phyloP scores from a whole-genome alignment of 2,113 vertebrate species.

The Callorhinus ursinus region DNA sequence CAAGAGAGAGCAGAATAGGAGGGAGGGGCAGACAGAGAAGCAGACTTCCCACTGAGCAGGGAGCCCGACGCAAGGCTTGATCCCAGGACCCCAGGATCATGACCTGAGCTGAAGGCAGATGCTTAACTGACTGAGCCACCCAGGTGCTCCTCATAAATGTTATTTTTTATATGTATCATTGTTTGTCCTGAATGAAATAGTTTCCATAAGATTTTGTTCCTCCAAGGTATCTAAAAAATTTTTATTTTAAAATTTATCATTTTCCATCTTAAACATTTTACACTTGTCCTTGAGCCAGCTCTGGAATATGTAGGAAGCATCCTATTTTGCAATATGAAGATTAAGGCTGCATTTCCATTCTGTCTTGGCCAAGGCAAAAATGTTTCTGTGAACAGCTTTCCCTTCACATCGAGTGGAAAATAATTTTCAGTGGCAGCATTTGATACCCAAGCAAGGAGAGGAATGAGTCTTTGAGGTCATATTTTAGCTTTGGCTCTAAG shows the following conservation, averaged over 20 bases:
- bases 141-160: neutral
- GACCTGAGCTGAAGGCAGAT: neutral
- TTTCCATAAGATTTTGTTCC: constrained; percentile 38
- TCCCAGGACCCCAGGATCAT: neutral
- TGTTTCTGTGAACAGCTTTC: constrained; percentile 5
- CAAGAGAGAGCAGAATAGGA: too few relatives aligned
- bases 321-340: neutral
- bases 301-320: neutral
- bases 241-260: constrained; percentile 27
- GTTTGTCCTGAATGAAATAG: constrained; percentile 52
- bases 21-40: neutral
- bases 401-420: neutral
- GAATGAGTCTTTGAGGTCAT: neutral
- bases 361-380: neutral
- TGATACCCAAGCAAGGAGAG: neutral
- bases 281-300: neutral
- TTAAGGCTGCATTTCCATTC: neutral
- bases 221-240: constrained; percentile 19
- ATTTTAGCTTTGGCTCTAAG: constrained; percentile 51
- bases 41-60: neutral
- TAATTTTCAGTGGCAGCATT: neutral
- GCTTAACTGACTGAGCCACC: neutral
- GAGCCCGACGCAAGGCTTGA: too few relatives aligned
- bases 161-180: constrained; percentile 51
- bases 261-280: constrained; percentile 24